Conservation (phyloP, 1,140 invertebrate species). For the Elysia chlorotica region DNA sequence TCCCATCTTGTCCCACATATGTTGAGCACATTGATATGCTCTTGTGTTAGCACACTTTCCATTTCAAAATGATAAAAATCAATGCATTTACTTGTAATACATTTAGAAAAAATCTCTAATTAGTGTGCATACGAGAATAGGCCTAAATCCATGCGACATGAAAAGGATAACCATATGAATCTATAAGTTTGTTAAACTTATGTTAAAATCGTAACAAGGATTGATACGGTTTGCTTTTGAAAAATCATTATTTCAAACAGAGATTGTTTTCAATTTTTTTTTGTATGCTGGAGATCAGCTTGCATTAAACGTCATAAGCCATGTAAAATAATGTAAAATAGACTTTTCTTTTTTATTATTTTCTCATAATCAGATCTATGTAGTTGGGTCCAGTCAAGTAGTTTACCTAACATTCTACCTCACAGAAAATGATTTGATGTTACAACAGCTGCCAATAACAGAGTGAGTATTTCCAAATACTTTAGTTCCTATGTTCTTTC, state of each 20-base stretch:
- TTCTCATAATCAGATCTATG: slow-evolving; percentile 1
- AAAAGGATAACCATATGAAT: neutral
- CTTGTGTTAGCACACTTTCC: too few species aligned
- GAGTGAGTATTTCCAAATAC: neutral
- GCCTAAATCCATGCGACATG: too few species aligned
- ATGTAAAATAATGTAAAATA: neutral
- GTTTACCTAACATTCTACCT: neutral
- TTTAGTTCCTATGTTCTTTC: neutral
- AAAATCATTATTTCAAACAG: neutral
- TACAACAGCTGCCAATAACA: neutral
- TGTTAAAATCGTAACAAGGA: neutral
- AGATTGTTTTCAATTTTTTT: neutral
- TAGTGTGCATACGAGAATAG: too few species aligned
- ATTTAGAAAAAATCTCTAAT: too few species aligned
- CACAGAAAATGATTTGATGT: neutral
- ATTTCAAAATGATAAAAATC: too few species aligned
- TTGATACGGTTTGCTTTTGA: neutral
- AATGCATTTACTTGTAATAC: too few species aligned
- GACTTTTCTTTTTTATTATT: neutral
- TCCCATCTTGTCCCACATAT: neutral
- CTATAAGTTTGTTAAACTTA: neutral
- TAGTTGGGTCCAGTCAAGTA: neutral
- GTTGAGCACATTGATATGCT: too few species aligned
- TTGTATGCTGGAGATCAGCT: neutral
- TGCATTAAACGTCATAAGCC: neutral